Evolutionary conservation across 2,888 invertebrate species (phyloP).

Genomic region (Steromphala cineraria): DNA sequence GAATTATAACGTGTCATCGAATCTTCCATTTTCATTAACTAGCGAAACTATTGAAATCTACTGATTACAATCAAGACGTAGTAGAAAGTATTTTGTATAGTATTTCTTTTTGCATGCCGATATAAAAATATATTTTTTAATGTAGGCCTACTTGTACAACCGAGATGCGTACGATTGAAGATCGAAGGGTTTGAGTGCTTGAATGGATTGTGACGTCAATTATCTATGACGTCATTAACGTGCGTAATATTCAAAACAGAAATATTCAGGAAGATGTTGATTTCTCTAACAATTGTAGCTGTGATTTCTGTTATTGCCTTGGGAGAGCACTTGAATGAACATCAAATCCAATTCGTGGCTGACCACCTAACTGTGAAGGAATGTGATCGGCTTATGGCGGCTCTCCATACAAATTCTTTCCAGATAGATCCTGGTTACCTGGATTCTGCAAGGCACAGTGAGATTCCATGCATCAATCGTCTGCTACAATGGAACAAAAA

Average conservation of each 20-base stretch:
- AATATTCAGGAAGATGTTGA: neutral
- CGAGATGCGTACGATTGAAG: no score
- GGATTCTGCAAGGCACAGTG: constrained; percentile 30
- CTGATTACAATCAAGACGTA: no score
- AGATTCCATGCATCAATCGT: constrained; percentile 50
- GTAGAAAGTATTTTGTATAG: no score
- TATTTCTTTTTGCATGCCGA: no score
- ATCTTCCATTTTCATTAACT: no score
- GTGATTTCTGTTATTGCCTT: neutral
- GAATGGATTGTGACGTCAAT: no score
- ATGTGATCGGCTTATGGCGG: constrained; percentile 53
- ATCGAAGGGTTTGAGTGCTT: no score
- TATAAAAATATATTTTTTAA: no score
- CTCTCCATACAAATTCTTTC: constrained; percentile 46
- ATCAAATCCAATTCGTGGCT: constrained; percentile 64
- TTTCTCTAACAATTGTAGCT: neutral
- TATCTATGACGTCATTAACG: neutral
- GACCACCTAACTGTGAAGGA: constrained; percentile 58
- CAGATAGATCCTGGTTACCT: constrained; percentile 31
- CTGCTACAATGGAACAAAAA: constrained; percentile 58
- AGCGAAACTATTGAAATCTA: no score
- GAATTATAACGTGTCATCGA: no score
- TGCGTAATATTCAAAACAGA: neutral
- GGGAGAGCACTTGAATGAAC: constrained; percentile 62
- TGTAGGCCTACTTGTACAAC: no score